Percentiles rank a stretch among this genome's conserved stretches.
phyloP scores from a whole-genome alignment of 2,888 invertebrate species.

The Drosophila rubida region DNA sequence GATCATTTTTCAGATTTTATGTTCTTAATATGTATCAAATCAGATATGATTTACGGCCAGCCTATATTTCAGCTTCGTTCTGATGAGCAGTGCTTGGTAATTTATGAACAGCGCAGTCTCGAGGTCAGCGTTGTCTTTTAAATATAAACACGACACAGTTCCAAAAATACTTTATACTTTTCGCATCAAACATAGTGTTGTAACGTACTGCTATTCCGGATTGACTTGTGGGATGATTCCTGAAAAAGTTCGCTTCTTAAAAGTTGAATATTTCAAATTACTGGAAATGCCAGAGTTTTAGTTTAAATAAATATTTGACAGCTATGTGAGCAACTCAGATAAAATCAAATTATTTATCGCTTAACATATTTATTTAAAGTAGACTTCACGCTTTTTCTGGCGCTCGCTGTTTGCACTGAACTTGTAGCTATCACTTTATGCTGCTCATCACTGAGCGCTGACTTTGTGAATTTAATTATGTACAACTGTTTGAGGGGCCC shows the following conservation, averaged over 20 bases:
- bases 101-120: background rate
- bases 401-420: background rate
- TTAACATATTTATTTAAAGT: background rate
- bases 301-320: too few relatives aligned
- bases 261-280: background rate
- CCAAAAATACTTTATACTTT: background rate
- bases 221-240: background rate
- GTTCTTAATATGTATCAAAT: background rate
- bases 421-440: background rate
- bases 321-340: too few relatives aligned
- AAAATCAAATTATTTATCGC: too few relatives aligned
- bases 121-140: background rate
- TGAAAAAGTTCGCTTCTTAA: too few relatives aligned
- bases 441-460: constrained; percentile 46
- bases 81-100: background rate
- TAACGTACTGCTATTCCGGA: background rate
- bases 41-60: background rate
- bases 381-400: background rate
- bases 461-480: constrained; percentile 62
- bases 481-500: constrained; percentile 30
- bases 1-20: background rate
- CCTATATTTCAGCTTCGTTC: background rate
- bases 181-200: constrained; percentile 1
- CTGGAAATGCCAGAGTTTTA: too few relatives aligned
- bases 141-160: background rate